Base-by-base conservation (phyloP, 1,140 invertebrate species). In the Agraylea sexmaculata region DNA sequence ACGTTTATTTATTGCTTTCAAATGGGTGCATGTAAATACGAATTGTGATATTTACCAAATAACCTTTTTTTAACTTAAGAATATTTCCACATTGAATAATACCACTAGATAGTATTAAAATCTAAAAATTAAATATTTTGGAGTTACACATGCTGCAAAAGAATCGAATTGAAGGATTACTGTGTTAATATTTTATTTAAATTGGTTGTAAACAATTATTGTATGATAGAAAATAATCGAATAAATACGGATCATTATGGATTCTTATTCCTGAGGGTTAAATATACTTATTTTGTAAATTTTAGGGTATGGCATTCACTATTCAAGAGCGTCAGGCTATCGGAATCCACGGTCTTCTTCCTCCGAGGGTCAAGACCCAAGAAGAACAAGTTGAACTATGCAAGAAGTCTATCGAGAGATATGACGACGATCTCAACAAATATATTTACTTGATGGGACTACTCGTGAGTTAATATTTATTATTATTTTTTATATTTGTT, bases 321-420 rank as follows among this genome's bases (percentile, higher is more conserved):
- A 71, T 88, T 19, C 73, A 83, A 51, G 88, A 93, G 59, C 70
- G 88, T 2, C 87, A 91, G 59, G 59, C 73, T 11, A 64, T 90
- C 35, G 83, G 83, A 21, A 84, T 93, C 51, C 85, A 91, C 53
- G 87, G 88, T 3, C 62, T 90, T 3, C 60, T 92, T 12, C 87
- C 88, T 2, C 74, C 75, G 1, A 64, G 77, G 10, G 81, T 90
- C 8, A 86, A 84, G 61, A 80, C 71, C 2, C 80, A 87, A 54
- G 81, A 87, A n/a, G 79, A 87, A 53, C 88, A 93, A 61, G 65
- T 88, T 2, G 64, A 78, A 43, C 68, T 79, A 10, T 83, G 82
- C 53, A 69, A 74, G 35, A 56, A 77, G 5, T 79, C 83, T 54
- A 59, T 90, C 19, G 73, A 78, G 5, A 62, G 77, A 16, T 80